Base-by-base conservation (phyloP, 2,888 invertebrate species). In the Lomographa bimaculata region DNA sequence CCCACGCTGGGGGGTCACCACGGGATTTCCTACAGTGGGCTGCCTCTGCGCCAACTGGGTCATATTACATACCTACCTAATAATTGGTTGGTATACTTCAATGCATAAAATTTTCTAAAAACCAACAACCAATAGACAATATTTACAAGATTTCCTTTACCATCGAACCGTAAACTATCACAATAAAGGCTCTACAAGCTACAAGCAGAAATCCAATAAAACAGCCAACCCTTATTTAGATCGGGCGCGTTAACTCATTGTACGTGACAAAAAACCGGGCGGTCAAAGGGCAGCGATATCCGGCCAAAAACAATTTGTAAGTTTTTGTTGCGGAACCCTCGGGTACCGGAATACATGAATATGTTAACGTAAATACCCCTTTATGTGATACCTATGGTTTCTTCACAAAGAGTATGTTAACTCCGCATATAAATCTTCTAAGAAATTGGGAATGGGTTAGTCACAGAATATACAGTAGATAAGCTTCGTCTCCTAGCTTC, bases 251-350 rank as follows among this genome's bases (percentile, higher is more conserved):
- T 57, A 52, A 45, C 55, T 50, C 44, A 33, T 42, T 29, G 44
- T 29, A 50, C 54, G 54, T 60, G 56, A 54, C 50, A 54, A 58
- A 63, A 64, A 60, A 64, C 53, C 45, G 46, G 51, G 50, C 54
- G 63, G 67, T 63, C 66, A 69, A 67, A 69, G 67, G 64, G 60
- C 65, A 60, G 54, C 63, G 61, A 62, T 66, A 62, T 69, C 65
- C 55, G 54, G 38, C 57, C 62, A 72, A 74, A 78, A 81, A 79
- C 76, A 72, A 76, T 78, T 78, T 75, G 71, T 65, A 74, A 71
- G 71, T 76, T 73, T 77, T 72, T 79, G 68, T 60, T 51, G 53
- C 53, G 41, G 45, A 61, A 60, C 67, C 63, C 64, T 46, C 40
- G 46, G 62, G 59, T 64, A 65, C 61, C 42, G 60, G 52, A 68